These are phyloP conservation scores for Episyrphus balteatus DNA, from an alignment of 1,140 invertebrate species.

Conservation along the genomic window DNA sequence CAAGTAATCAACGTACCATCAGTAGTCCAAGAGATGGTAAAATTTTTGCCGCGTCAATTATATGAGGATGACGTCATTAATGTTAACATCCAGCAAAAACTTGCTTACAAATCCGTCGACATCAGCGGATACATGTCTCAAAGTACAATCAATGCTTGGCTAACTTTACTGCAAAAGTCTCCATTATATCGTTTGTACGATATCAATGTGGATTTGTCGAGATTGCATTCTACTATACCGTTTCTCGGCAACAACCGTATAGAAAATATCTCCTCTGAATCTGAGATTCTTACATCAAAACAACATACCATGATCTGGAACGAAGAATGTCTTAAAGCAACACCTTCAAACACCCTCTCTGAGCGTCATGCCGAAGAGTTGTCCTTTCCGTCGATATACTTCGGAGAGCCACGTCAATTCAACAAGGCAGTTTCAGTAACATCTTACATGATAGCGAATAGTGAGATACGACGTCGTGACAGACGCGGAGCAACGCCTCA, in stretches of 20 bases:
- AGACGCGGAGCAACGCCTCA: constrained; percentile 1
- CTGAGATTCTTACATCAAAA: constrained; percentile 4
- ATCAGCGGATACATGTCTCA: constrained; percentile 9
- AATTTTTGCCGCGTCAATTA: constrained; percentile 18
- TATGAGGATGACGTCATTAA: neutral
- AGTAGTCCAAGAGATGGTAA: constrained; percentile 27
- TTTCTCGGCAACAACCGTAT: neutral
- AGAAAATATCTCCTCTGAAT: neutral
- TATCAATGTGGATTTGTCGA: constrained; percentile 11
- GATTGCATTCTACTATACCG: constrained; percentile 3
- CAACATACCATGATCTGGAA: constrained; percentile 12
- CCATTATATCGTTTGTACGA: constrained; percentile 12
- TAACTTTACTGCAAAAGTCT: constrained; percentile 7
- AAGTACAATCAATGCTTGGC: constrained; percentile 8
- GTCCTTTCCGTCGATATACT: constrained; percentile 22
- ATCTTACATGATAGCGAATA: constrained; percentile 2
- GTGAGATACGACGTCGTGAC: constrained; percentile 7
- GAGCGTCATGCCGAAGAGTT: constrained; percentile 16
- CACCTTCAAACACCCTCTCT: constrained; percentile 3
- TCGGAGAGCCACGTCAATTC: constrained; percentile 5
- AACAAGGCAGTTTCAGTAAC: neutral
- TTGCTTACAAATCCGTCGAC: constrained; percentile 6
- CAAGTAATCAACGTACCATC: constrained; percentile 36
- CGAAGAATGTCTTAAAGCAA: constrained; percentile 5
- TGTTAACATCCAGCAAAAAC: constrained; percentile 2